These are phyloP conservation scores for Danio rerio DNA, from an alignment of 2,113 vertebrate genomes.

Conservation along the genomic window GRCz12tu NC_133182.1:67382501-67383000, in stretches of 20 bases:
- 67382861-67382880: constrained; percentile 52
- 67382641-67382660: neutral
- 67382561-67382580: neutral
- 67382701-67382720: neutral
- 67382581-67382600: constrained; percentile 1
- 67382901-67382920: constrained; percentile 53
- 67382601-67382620: too few relatives aligned
- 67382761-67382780: constrained; percentile 34
- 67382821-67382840: constrained; percentile 33
- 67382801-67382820: constrained; percentile 44
- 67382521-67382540: constrained; percentile 17
- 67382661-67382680: neutral
- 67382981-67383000: constrained; percentile 40
- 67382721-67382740: neutral
- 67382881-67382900: constrained; percentile 56
- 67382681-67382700: neutral
- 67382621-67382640: neutral
- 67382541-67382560: neutral
- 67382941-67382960: constrained; percentile 21
- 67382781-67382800: constrained; percentile 10
- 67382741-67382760: neutral
- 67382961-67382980: constrained; percentile 24
- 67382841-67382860: constrained; percentile 45
- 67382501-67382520: constrained; percentile 34
- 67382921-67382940: constrained; percentile 12